phyloP scores from a whole-genome alignment of 2,888 invertebrate species.

The Agapostemon virescens region DNA sequence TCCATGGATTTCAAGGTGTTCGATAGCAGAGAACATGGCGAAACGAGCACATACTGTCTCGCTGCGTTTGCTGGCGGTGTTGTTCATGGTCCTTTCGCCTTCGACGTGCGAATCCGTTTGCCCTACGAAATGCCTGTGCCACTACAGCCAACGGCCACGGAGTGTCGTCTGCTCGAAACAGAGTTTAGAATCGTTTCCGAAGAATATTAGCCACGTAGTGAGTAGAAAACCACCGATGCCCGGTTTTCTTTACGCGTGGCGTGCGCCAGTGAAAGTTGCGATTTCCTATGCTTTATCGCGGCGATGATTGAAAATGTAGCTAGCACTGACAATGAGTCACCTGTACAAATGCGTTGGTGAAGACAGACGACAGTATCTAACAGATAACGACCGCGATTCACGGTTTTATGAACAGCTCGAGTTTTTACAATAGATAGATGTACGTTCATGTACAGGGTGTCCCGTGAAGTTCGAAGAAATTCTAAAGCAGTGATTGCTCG shows the following conservation, averaged over 20 bases:
- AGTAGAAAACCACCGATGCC: conserved; percentile 46
- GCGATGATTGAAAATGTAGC: conserved; percentile 29
- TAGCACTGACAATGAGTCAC: conserved; percentile 47
- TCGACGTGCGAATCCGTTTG: conserved; percentile 61
- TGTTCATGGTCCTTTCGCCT: conserved; percentile 38
- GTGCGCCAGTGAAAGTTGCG: background rate
- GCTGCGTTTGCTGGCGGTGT: conserved; percentile 24
- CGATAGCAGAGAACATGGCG: conserved; percentile 44
- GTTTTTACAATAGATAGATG: background rate
- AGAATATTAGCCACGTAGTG: conserved; percentile 73
- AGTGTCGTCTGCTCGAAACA: conserved; percentile 70
- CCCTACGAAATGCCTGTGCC: conserved; percentile 72
- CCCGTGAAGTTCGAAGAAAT: too few species aligned
- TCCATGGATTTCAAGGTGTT: conserved; percentile 24
- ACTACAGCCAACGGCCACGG: conserved; percentile 66
- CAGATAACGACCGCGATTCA: conserved; percentile 10
- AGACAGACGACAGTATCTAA: background rate
- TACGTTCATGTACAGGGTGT: too few species aligned
- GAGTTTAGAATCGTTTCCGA: conserved; percentile 70
- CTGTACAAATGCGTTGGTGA: conserved; percentile 17
- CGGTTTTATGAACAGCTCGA: background rate
- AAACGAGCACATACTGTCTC: conserved; percentile 21
- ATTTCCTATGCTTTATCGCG: conserved; percentile 33
- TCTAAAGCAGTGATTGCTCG: too few species aligned
- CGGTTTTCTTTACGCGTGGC: background rate